These are phyloP conservation scores for Sander vitreus DNA, from an alignment of 2,113 vertebrate genomes.

Conservation along the genomic window DNA sequence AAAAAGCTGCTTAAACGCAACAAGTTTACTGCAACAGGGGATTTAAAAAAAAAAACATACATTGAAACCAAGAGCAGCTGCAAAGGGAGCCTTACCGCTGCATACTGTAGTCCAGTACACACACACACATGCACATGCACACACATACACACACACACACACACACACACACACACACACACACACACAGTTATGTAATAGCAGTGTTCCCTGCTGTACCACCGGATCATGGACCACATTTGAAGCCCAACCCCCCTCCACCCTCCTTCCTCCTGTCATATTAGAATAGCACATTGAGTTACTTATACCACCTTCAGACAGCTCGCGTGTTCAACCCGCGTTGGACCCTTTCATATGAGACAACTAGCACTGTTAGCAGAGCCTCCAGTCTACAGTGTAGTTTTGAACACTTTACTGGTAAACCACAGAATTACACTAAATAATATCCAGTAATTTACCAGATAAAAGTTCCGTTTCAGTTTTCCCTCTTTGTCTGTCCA, in stretches of 20 bases:
- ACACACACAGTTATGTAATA: constrained; percentile 69
- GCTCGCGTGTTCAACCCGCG: background rate
- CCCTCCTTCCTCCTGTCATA: constrained; percentile 37
- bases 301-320: constrained; percentile 23
- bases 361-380: background rate
- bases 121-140: constrained; percentile 34
- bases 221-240: constrained; percentile 73
- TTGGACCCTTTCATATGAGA: background rate
- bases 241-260: constrained; percentile 58
- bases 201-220: constrained; percentile 65
- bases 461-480: constrained; percentile 1
- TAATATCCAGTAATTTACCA: background rate
- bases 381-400: background rate
- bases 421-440: background rate
- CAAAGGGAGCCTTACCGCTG: constrained; percentile 48
- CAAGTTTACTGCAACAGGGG: constrained; percentile 49
- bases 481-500: background rate
- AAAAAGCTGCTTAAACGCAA: constrained; percentile 55
- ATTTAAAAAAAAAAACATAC: constrained; percentile 54
- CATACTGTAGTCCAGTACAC: constrained; percentile 39
- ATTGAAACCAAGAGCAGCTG: constrained; percentile 61
- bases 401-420: background rate
- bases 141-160: constrained; percentile 19
- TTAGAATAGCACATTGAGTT: constrained; percentile 70
- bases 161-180: too few species aligned